Evolutionary conservation across 2,113 vertebrate genomes (phyloP).

Genomic region (Reinhardtius hippoglossoides): DNA sequence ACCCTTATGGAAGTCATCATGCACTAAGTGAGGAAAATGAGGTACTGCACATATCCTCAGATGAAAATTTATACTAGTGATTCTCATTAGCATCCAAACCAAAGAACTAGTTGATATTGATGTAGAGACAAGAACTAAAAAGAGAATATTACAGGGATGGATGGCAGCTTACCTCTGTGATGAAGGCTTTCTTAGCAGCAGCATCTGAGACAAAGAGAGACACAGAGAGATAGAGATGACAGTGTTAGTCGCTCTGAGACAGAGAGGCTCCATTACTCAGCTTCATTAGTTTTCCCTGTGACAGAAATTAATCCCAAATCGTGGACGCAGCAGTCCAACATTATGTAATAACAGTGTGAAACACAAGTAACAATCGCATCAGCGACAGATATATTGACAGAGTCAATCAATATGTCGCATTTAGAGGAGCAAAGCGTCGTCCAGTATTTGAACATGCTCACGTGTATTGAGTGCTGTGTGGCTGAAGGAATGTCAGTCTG

Average conservation of each 20-base stretch:
- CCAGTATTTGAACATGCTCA: slow-evolving; percentile 5
- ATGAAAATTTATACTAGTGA: no score
- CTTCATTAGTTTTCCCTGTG: slow-evolving; percentile 44
- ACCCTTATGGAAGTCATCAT: no score
- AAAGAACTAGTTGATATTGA: slow-evolving; percentile 5
- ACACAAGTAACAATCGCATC: no score
- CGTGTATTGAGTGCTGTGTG: not conserved
- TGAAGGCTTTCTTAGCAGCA: slow-evolving; percentile 77
- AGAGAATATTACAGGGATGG: slow-evolving; percentile 19
- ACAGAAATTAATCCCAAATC: slow-evolving; percentile 52
- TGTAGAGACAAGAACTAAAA: not conserved
- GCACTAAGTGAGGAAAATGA: no score
- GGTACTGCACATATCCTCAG: no score
- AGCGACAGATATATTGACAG: no score
- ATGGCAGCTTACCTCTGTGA: slow-evolving; percentile 76
- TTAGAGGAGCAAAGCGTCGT: no score
- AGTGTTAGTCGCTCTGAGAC: slow-evolving; percentile 37
- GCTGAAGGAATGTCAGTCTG: not conserved
- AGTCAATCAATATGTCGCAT: no score
- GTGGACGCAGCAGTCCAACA: slow-evolving; percentile 37
- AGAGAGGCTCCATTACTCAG: slow-evolving; percentile 45
- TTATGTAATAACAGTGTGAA: slow-evolving; percentile 66
- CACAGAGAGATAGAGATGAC: slow-evolving; percentile 12
- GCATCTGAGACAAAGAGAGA: slow-evolving; percentile 60
- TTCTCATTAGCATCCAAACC: not conserved